phyloP scores from a whole-genome alignment of 1,140 invertebrate genomes.

The Andricus grossulariae region DNA sequence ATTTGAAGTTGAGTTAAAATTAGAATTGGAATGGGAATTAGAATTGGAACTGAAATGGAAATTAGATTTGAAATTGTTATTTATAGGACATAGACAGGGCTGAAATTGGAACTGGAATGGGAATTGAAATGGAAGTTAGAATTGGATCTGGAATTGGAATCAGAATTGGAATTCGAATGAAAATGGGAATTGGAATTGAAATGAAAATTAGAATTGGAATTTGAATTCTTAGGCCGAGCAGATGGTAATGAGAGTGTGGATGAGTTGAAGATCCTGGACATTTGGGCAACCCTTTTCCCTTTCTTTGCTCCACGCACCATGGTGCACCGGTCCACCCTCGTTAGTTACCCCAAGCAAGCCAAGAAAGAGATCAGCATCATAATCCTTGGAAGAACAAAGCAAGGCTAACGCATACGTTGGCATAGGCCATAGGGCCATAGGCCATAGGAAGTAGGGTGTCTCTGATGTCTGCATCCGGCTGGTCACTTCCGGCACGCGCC shows the following conservation, averaged over 20 bases:
- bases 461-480: conserved; percentile 75
- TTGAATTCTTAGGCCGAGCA: conserved; percentile 31
- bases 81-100: too few relatives aligned
- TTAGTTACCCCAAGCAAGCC: conserved; percentile 41
- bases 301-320: conserved; percentile 19
- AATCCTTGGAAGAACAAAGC: conserved; percentile 66
- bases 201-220: not conserved
- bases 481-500: conserved; percentile 76
- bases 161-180: too few relatives aligned
- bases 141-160: too few relatives aligned
- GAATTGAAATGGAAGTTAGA: too few relatives aligned
- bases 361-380: conserved; percentile 58
- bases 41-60: too few relatives aligned
- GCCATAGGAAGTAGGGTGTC: conserved; percentile 56
- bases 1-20: too few relatives aligned
- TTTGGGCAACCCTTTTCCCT: conserved; percentile 44
- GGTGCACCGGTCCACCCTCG: conserved; percentile 34
- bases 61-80: too few relatives aligned
- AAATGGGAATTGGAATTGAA: too few relatives aligned
- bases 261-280: conserved; percentile 19
- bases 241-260: not conserved
- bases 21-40: too few relatives aligned
- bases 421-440: not conserved
- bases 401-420: conserved; percentile 33
- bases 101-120: too few relatives aligned